Evolutionary conservation across 2,113 vertebrate species (phyloP).

Genomic region (Oreochromis tanganicae): DNA sequence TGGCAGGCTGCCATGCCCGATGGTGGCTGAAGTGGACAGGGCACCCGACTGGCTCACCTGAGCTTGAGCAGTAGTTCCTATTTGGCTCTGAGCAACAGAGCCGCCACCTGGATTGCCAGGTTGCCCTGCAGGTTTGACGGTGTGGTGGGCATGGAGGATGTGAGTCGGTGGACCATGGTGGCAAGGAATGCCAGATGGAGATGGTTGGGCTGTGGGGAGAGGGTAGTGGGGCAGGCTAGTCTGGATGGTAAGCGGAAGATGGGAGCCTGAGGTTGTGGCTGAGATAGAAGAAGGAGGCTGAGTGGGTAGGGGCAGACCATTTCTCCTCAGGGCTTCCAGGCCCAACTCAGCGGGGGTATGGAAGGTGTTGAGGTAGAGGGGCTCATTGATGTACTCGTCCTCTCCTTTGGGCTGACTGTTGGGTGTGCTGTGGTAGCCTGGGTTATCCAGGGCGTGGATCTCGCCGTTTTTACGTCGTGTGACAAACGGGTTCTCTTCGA

Average conservation of each 20-base stretch:
- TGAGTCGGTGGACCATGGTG: slow-evolving; percentile 60
- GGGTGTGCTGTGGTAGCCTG: slow-evolving; percentile 84
- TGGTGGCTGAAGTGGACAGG: slow-evolving; percentile 37
- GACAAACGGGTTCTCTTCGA: slow-evolving; percentile 97
- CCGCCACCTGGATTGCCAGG: slow-evolving; percentile 25
- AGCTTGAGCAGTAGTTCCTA: slow-evolving; percentile 39
- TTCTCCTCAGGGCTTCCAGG: slow-evolving; percentile 83
- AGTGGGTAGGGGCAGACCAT: slow-evolving; percentile 67
- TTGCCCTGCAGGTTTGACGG: slow-evolving; percentile 46
- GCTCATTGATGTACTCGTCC: slow-evolving; percentile 91
- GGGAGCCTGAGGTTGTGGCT: slow-evolving; percentile 43
- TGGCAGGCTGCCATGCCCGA: slow-evolving; percentile 53
- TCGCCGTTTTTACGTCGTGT: slow-evolving; percentile 88
- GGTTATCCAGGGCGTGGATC: slow-evolving; percentile 89
- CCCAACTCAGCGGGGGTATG: slow-evolving; percentile 76
- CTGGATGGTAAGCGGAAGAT: slow-evolving; percentile 63
- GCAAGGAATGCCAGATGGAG: slow-evolving; percentile 56
- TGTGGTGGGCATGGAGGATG: slow-evolving; percentile 48
- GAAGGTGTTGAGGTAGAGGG: slow-evolving; percentile 93
- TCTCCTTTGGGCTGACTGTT: slow-evolving; percentile 82
- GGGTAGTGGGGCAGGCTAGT: slow-evolving; percentile 67
- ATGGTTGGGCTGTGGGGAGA: slow-evolving; percentile 48
- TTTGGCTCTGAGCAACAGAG: slow-evolving; percentile 38
- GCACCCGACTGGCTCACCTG: slow-evolving; percentile 45
- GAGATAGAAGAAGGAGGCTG: slow-evolving; percentile 47